A percentile compares a stretch with the other conserved stretches of the same genome.
Conservation (phyloP, 64 coral and sea anemone species). For the Catalaphyllia jardinei region DNA sequence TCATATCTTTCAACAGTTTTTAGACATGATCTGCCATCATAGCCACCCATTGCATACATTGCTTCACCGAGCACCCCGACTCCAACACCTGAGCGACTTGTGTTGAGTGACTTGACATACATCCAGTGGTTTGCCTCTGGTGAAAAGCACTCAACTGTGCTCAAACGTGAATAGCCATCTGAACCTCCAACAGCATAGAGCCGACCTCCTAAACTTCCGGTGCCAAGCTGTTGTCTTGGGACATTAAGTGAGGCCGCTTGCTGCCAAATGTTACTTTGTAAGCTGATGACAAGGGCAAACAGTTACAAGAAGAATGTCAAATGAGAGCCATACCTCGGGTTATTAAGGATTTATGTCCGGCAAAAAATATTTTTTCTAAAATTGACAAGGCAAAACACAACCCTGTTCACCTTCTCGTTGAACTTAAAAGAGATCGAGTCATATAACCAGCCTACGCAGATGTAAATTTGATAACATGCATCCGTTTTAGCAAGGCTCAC, state of each 20-base stretch:
- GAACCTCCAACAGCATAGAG: constrained; percentile 97
- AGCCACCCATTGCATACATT: constrained; percentile 95
- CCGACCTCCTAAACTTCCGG: constrained; percentile 78
- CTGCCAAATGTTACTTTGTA: constrained; percentile 94
- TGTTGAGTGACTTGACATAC: constrained; percentile 94
- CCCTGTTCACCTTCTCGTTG: too few relatives aligned
- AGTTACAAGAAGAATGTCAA: background rate
- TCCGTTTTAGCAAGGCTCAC: background rate
- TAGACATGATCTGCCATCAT: constrained; percentile 94
- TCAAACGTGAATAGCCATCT: constrained; percentile 92
- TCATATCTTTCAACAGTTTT: constrained; percentile 99
- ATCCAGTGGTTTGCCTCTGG: constrained; percentile 90
- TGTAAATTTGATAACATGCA: background rate
- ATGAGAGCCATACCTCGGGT: background rate
- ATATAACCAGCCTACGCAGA: background rate
- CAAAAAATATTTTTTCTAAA: too few relatives aligned
- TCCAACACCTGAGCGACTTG: constrained; percentile 95
- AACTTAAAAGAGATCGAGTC: background rate
- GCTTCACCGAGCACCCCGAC: constrained; percentile 92
- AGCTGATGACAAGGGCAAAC: constrained; percentile 46
- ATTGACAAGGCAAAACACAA: too few relatives aligned
- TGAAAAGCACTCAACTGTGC: constrained; percentile 85
- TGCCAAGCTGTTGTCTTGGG: constrained; percentile 92
- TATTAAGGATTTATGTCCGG: too few relatives aligned
- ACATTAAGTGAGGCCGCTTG: constrained; percentile 82